A percentile compares a stretch with the other conserved stretches of the same genome.
Conservation (phyloP, 2,113 vertebrate species). For the Isurus oxyrinchus region DNA sequence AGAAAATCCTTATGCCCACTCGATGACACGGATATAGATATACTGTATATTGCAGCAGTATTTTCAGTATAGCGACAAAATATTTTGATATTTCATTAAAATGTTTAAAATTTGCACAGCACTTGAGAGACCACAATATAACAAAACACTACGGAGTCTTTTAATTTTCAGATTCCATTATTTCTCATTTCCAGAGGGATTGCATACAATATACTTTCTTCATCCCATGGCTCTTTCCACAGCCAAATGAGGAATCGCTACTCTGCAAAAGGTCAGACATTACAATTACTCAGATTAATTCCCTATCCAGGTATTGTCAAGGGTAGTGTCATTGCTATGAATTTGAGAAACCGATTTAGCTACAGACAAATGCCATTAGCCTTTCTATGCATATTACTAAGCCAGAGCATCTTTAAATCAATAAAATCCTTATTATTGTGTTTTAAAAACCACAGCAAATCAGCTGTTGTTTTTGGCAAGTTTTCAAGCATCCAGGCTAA, state of each 20-base stretch:
- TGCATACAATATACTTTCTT: neutral
- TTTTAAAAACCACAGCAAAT: neutral
- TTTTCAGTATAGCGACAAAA: neutral
- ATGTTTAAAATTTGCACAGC: neutral
- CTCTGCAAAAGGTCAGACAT: neutral
- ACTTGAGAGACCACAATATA: neutral
- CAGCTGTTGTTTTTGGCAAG: neutral
- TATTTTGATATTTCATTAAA: neutral
- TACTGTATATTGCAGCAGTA: neutral
- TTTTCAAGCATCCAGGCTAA: neutral
- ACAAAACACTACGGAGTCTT: slow-evolving; percentile 45
- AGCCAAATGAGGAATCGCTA: slow-evolving; percentile 17
- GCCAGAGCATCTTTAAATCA: neutral
- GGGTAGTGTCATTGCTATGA: neutral
- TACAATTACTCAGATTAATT: neutral
- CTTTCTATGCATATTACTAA: neutral
- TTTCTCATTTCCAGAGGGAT: slow-evolving; percentile 39
- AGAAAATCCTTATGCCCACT: neutral
- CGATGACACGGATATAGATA: neutral
- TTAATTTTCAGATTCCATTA: slow-evolving; percentile 46
- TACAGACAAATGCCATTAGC: neutral
- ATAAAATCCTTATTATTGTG: neutral
- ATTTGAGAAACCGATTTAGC: neutral
- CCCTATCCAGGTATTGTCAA: neutral
- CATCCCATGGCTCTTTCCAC: neutral